Evolutionary conservation across 1,140 invertebrate genomes (phyloP).

Genomic region (Micrasema minimum): DNA sequence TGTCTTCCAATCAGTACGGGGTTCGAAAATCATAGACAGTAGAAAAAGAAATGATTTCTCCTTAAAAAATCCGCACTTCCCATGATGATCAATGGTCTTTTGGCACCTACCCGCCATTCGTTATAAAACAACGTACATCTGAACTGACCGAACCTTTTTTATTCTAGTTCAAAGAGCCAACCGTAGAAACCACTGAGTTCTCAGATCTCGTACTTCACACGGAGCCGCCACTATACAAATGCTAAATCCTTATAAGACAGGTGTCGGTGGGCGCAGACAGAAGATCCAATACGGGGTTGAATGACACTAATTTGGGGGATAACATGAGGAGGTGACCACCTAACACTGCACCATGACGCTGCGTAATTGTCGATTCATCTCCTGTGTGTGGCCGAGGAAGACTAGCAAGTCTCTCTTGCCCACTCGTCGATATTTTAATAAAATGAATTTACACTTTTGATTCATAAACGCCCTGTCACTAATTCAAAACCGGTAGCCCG

Average conservation of each 20-base stretch:
- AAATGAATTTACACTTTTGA: slow-evolving; percentile 31
- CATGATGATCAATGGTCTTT: too few relatives aligned
- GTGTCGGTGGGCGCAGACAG: slow-evolving; percentile 1
- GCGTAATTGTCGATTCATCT: slow-evolving; percentile 15
- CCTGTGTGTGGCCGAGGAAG: slow-evolving; percentile 16
- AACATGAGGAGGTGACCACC: neutral
- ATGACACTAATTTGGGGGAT: slow-evolving; percentile 32
- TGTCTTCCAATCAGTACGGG: too few relatives aligned
- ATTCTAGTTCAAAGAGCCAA: too few relatives aligned
- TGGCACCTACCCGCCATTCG: too few relatives aligned
- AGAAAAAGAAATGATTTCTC: too few relatives aligned
- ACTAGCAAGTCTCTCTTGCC: neutral
- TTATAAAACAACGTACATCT: too few relatives aligned
- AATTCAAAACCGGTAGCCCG: slow-evolving; percentile 30
- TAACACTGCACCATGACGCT: neutral
- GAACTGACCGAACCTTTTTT: too few relatives aligned
- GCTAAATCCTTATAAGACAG: slow-evolving; percentile 17
- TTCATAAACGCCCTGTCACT: slow-evolving; percentile 8
- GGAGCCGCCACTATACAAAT: neutral
- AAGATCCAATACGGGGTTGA: neutral
- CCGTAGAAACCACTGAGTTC: too few relatives aligned
- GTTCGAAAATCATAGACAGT: too few relatives aligned
- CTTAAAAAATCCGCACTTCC: too few relatives aligned
- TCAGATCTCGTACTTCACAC: too few relatives aligned
- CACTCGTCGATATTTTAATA: slow-evolving; percentile 36